Evolutionary conservation across 37 sponge, comb jelly and placozoan genomes (phyloP).

Genomic region (Cliona cf. orientalis): DNA sequence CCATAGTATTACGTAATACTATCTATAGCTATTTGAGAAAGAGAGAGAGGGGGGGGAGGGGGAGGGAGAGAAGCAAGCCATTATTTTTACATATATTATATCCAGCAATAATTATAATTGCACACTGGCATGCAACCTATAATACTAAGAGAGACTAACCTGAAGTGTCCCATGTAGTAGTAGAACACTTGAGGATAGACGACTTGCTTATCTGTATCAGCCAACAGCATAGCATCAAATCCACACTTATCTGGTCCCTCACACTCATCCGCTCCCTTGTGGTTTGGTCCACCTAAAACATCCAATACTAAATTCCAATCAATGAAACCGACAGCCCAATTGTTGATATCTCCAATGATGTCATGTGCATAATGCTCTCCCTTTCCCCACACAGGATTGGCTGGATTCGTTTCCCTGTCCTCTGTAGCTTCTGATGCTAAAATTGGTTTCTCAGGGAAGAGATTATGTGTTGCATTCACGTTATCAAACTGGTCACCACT

Average conservation of each 20-base stretch:
- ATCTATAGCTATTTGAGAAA: too few species aligned
- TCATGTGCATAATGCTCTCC: slow-evolving; percentile 89
- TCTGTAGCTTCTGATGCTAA: slow-evolving; percentile 85
- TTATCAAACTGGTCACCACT: slow-evolving; percentile 72
- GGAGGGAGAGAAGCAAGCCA: too few species aligned
- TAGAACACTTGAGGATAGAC: slow-evolving; percentile 85
- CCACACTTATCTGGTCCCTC: slow-evolving; percentile 75
- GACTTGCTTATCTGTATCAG: slow-evolving; percentile 65
- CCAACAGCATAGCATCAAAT: slow-evolving; percentile 73
- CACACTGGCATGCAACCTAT: too few species aligned
- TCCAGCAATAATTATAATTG: too few species aligned
- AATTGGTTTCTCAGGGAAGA: slow-evolving; percentile 70
- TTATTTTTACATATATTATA: too few species aligned
- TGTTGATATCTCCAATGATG: slow-evolving; percentile 87
- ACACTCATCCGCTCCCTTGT: slow-evolving; percentile 73
- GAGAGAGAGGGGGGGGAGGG: too few species aligned
- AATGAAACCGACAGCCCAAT: slow-evolving; percentile 87
- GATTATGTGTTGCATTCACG: slow-evolving; percentile 71
- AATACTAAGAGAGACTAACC: too few species aligned
- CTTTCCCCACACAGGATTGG: slow-evolving; percentile 61
- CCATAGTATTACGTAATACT: too few species aligned
- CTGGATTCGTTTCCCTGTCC: slow-evolving; percentile 62
- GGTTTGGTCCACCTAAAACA: slow-evolving; percentile 75
- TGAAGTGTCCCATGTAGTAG: too few species aligned
- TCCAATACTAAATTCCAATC: slow-evolving; percentile 90